Conservation (phyloP, 2,888 invertebrate species). For the Rhynchonema sp. region DNA sequence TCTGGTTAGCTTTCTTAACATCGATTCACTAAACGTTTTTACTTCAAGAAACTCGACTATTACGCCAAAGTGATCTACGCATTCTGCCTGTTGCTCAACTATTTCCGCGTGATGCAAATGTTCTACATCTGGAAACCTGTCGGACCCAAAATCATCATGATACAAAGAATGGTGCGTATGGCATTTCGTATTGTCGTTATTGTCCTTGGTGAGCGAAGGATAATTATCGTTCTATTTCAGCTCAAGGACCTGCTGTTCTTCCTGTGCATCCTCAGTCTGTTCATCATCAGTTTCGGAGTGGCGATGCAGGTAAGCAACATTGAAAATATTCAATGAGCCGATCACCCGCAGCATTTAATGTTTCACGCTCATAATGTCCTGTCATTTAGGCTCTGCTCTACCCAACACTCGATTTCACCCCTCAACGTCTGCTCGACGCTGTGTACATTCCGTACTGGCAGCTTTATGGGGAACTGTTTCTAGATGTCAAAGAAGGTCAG, state of each 20-base stretch:
- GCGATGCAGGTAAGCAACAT: background rate
- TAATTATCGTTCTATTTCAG: slow-evolving; percentile 14
- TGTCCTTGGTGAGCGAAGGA: background rate
- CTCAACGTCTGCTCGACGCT: background rate
- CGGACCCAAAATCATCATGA: slow-evolving; percentile 33
- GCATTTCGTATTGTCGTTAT: background rate
- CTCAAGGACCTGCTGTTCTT: slow-evolving; percentile 25
- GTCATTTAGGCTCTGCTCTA: background rate
- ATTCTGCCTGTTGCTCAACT: slow-evolving; percentile 26
- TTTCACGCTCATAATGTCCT: too few relatives aligned
- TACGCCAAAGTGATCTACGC: slow-evolving; percentile 25
- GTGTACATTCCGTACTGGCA: background rate
- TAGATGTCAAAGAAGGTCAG: background rate
- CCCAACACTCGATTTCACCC: background rate
- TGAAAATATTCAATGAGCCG: background rate
- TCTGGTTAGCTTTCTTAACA: background rate
- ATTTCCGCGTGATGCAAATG: slow-evolving; percentile 27
- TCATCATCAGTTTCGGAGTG: slow-evolving; percentile 4
- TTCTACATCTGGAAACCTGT: slow-evolving; percentile 28
- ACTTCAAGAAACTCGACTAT: slow-evolving; percentile 9
- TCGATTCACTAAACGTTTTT: background rate
- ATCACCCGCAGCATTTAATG: too few relatives aligned
- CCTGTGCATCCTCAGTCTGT: background rate
- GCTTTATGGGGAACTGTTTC: background rate
- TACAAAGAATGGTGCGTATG: slow-evolving; percentile 27